Evolutionary conservation across 2,113 vertebrate genomes (phyloP).

Genomic region (Anser cygnoides): DNA sequence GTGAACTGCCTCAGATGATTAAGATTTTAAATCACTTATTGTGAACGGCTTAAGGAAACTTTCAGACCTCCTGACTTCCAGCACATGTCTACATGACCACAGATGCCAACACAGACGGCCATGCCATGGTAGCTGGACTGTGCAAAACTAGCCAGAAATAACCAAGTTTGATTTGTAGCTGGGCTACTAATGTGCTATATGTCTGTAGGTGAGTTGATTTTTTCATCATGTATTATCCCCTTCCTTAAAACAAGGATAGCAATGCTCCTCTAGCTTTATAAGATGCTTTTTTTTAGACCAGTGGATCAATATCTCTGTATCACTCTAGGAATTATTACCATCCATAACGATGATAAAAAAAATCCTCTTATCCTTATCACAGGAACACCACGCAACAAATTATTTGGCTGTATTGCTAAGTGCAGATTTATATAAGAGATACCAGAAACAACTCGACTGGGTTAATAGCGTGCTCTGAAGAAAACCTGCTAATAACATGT

Average conservation of each 20-base stretch:
- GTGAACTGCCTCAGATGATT: slow-evolving; percentile 56
- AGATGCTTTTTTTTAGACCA: slow-evolving; percentile 1
- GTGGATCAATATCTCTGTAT: slow-evolving; percentile 46
- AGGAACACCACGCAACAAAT: slow-evolving; percentile 37
- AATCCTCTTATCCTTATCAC: slow-evolving; percentile 57
- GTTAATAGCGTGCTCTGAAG: slow-evolving; percentile 22
- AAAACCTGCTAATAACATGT: background rate
- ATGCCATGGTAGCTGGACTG: background rate
- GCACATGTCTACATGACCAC: background rate
- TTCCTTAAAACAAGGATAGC: background rate
- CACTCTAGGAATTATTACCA: slow-evolving; percentile 42
- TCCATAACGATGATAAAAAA: slow-evolving; percentile 23
- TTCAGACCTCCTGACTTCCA: slow-evolving; percentile 39
- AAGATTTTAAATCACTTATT: slow-evolving; percentile 68
- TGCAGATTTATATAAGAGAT: slow-evolving; percentile 48
- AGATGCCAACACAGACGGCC: background rate
- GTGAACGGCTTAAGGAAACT: slow-evolving; percentile 58
- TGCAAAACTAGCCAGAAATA: background rate
- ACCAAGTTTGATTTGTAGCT: background rate
- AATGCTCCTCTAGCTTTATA: background rate
- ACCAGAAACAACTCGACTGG: background rate
- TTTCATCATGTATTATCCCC: background rate
- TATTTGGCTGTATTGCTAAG: slow-evolving; percentile 39
- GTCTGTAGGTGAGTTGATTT: background rate
- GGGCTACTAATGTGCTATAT: background rate